Base-by-base conservation (phyloP, 2,888 invertebrate species). In the Heteromyza rotundicornis region DNA sequence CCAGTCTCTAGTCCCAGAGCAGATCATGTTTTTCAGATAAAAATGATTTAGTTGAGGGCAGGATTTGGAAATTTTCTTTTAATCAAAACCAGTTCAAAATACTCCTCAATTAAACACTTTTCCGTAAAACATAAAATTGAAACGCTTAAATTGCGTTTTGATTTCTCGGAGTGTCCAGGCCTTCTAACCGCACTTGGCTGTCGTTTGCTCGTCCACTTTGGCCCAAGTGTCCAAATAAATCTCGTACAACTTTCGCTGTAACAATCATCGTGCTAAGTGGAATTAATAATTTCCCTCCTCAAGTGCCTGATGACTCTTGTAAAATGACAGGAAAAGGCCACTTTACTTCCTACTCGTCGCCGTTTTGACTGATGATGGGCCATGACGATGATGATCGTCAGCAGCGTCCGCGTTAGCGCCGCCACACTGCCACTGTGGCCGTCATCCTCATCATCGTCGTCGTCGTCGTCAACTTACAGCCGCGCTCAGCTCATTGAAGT, bases 251-350 rank as follows among this genome's bases (percentile, higher is more conserved):
- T 40, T n/a, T 40, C 40, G 40, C 40, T 40, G 49, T 22, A 62
- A 56, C 52, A 57, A 57, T 32, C 54, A 62, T 50, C 53, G 56
- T 59, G 50, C 57, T 63, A 67, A 68, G 63, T 66, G 67, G 65
- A 68, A 67, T 65, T 64, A 67, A 68, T 69, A 69, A 68, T 67
- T 68, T 57, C 56, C 54, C 64, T 61, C 44, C 50, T 64, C 55
- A 64, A 66, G 62, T 49, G 59, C 58, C 52, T 27, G 64, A 69
- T 69, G 68, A 64, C 63, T 63, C 66, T 59, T 53, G 57, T 57
- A 64, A 63, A 58, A 68, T 64, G 67, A 68, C 70, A 70, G 70
- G 68, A 68, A 70, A 66, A 67, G 63, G 67, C 68, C 70, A 70
- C 70, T 70, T 63, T 69, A 63, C 64, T 66, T 68, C 65, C 63